A percentile compares a stretch with the other conserved stretches of the same genome.
Conservation (phyloP, 23 tunicate species). For the Phallusia fumigata region DNA sequence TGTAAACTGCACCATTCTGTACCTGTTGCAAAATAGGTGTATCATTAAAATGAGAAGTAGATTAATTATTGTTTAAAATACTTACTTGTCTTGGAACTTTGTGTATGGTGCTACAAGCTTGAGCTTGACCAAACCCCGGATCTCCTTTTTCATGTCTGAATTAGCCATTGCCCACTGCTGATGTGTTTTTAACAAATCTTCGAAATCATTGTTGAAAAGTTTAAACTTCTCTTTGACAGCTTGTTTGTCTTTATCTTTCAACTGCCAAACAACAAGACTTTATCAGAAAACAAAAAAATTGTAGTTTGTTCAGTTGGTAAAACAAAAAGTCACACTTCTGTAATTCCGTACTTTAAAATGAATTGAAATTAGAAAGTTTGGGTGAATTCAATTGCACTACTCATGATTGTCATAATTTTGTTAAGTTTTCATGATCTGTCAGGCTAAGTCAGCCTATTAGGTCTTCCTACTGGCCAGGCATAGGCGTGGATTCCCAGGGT, state of each 20-base stretch:
- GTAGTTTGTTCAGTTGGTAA: too few relatives aligned
- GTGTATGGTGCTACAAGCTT: constrained; percentile 40
- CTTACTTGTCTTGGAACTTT: constrained; percentile 54
- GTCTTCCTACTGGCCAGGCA: too few relatives aligned
- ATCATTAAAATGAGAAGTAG: not conserved
- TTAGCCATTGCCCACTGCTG: constrained; percentile 89
- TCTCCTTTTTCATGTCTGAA: constrained; percentile 56
- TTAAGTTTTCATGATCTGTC: too few relatives aligned
- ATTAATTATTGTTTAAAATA: not conserved
- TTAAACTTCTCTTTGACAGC: constrained; percentile 96
- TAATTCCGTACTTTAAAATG: too few relatives aligned
- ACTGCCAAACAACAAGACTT: constrained; percentile 32
- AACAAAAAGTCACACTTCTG: too few relatives aligned
- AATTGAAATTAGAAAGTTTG: too few relatives aligned
- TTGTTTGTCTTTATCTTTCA: constrained; percentile 88
- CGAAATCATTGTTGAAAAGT: constrained; percentile 88
- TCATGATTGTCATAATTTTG: too few relatives aligned
- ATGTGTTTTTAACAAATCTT: constrained; percentile 83
- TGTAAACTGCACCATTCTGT: constrained; percentile 90
- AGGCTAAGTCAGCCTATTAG: too few relatives aligned
- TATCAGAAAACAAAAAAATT: too few relatives aligned
- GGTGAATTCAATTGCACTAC: too few relatives aligned
- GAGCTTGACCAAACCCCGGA: constrained; percentile 38
- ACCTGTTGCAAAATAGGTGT: constrained; percentile 28
- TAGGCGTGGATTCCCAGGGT: too few relatives aligned